These are phyloP conservation scores for Acrossocheilus fasciatus DNA, from an alignment of 2,797 vertebrate species.

Conservation along the genomic window DNA sequence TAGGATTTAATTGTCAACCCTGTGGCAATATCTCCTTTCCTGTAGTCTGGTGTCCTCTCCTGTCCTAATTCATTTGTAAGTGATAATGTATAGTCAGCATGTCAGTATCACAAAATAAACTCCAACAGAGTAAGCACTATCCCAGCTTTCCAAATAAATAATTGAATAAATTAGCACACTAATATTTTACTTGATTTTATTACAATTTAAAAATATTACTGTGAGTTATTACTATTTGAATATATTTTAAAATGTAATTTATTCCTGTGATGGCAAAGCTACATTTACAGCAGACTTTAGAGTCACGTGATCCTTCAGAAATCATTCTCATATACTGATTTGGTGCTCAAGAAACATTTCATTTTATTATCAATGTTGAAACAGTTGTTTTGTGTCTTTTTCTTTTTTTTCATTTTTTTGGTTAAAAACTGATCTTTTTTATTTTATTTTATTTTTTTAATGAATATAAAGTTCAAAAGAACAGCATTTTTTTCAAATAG, in stretches of 20 bases:
- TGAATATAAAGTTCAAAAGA: background rate
- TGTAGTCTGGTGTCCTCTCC: background rate
- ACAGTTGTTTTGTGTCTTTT: background rate
- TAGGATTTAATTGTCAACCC: conserved; percentile 51
- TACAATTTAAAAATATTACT: background rate
- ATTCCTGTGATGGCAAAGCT: background rate
- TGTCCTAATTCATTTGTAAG: background rate
- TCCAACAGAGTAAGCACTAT: background rate
- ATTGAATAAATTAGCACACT: background rate
- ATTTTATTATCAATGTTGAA: background rate
- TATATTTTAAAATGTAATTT: background rate
- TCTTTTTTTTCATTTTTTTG: too few relatives aligned
- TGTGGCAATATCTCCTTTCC: background rate
- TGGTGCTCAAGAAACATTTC: background rate
- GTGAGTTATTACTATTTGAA: background rate
- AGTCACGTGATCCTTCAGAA: background rate
- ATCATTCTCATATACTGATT: background rate
- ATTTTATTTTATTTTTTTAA: background rate
- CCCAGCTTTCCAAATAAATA: background rate
- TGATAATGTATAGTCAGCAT: background rate
- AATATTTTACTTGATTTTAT: background rate
- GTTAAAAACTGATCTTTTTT: too few relatives aligned
- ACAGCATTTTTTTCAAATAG: background rate
- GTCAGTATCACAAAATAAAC: background rate
- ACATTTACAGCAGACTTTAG: background rate